Percentiles rank a stretch among this genome's conserved stretches.
phyloP scores from a whole-genome alignment of 2,888 invertebrate species.

The Cenopis cana region DNA sequence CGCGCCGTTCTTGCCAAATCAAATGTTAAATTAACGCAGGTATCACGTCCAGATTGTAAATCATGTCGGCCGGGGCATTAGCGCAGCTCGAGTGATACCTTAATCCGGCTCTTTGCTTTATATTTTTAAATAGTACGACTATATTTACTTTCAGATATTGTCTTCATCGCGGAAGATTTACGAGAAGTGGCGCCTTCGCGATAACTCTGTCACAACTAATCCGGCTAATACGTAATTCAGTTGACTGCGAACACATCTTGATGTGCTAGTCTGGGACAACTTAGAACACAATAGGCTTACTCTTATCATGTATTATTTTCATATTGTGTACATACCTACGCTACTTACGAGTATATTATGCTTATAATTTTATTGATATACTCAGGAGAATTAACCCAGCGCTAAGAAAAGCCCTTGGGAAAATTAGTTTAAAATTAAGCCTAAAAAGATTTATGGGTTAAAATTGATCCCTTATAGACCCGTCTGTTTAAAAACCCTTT shows the following conservation, averaged over 20 bases:
- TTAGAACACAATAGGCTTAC: conserved; percentile 77
- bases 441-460: conserved; percentile 57
- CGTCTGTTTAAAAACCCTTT: conserved; percentile 58
- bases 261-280: conserved; percentile 69
- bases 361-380: conserved; percentile 54
- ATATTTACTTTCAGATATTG: conserved; percentile 84
- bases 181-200: conserved; percentile 78
- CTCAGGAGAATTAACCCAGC: conserved; percentile 50
- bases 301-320: conserved; percentile 76
- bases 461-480: conserved; percentile 61
- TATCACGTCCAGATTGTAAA: conserved; percentile 76
- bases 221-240: conserved; percentile 81
- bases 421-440: conserved; percentile 54
- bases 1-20: conserved; percentile 76
- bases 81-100: conserved; percentile 75
- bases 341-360: conserved; percentile 60
- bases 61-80: conserved; percentile 78
- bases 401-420: conserved; percentile 52
- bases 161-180: conserved; percentile 80
- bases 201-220: conserved; percentile 82
- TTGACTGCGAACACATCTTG: conserved; percentile 78
- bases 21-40: conserved; percentile 74
- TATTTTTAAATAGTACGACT: conserved; percentile 83
- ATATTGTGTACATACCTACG: conserved; percentile 63
- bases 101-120: conserved; percentile 83